Conservation (phyloP, 2,113 vertebrate species). For the Ptyas mucosa region DNA sequence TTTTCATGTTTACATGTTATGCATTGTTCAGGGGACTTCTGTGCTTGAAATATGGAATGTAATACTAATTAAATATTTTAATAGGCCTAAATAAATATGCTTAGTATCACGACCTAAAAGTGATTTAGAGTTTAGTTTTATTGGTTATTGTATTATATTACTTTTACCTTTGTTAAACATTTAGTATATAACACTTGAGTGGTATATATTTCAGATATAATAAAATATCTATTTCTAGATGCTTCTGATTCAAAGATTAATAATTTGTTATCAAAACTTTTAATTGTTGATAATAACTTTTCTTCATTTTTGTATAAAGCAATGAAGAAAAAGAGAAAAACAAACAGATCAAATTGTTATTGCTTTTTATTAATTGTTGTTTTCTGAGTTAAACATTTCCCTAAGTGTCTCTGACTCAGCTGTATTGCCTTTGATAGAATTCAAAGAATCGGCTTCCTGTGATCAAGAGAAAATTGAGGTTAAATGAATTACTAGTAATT, state of each 20-base stretch:
- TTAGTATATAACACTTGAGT: neutral
- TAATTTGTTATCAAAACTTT: neutral
- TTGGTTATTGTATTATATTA: neutral
- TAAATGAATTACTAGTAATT: neutral
- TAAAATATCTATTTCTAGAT: neutral
- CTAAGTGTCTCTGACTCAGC: rapidly evolving
- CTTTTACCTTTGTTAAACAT: neutral
- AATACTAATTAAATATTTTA: neutral
- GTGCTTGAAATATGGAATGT: neutral
- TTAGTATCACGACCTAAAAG: neutral
- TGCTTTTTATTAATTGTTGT: neutral
- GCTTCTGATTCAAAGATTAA: neutral
- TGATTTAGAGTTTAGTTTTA: neutral
- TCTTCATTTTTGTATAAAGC: neutral
- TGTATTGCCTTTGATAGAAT: neutral
- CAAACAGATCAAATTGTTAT: neutral
- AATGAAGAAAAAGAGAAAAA: neutral
- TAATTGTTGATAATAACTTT: rapidly evolving
- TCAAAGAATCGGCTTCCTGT: neutral
- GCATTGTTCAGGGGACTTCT: neutral
- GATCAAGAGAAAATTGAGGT: slow-evolving; percentile 8
- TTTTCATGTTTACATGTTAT: neutral
- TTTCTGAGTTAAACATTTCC: neutral
- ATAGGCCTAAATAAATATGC: neutral
- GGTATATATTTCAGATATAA: neutral